These are phyloP conservation scores for Drosophila quadrilineata DNA, from an alignment of 1,140 invertebrate species.

Conservation along the genomic window DNA sequence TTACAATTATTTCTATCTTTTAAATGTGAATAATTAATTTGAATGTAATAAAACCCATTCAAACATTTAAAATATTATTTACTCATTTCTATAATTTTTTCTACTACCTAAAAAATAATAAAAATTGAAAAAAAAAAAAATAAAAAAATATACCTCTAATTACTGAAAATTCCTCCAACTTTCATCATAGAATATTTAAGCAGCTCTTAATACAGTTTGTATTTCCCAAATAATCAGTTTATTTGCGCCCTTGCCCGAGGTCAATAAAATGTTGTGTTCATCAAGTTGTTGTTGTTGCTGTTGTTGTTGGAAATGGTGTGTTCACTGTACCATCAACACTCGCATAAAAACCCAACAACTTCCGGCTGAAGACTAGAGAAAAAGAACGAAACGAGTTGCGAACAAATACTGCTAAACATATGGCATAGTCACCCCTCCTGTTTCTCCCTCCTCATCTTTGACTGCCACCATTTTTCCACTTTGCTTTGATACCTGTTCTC, in stretches of 20 bases:
- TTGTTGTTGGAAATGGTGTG: not conserved
- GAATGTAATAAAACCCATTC: too few species aligned
- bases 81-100: too few species aligned
- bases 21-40: too few species aligned
- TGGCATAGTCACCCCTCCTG: not conserved
- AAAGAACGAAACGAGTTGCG: slow-evolving; percentile 17
- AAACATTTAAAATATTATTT: too few species aligned
- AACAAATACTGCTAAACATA: slow-evolving; percentile 27
- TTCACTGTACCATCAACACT: slow-evolving; percentile 16
- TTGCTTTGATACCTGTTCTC: slow-evolving; percentile 19
- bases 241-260: not conserved
- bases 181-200: too few species aligned
- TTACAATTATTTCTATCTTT: too few species aligned
- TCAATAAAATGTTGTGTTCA: not conserved
- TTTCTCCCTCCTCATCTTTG: too few species aligned
- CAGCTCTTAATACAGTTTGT: not conserved
- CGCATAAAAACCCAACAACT: slow-evolving; percentile 47
- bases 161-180: too few species aligned
- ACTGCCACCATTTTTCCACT: not conserved
- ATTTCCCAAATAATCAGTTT: slow-evolving; percentile 3
- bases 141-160: too few species aligned
- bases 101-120: too few species aligned
- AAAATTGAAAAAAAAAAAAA: too few species aligned
- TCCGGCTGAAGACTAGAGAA: slow-evolving; percentile 23
- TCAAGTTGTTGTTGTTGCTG: not conserved